Conservation (phyloP, 2,113 vertebrate species). For the Capreolus pygargus region DNA sequence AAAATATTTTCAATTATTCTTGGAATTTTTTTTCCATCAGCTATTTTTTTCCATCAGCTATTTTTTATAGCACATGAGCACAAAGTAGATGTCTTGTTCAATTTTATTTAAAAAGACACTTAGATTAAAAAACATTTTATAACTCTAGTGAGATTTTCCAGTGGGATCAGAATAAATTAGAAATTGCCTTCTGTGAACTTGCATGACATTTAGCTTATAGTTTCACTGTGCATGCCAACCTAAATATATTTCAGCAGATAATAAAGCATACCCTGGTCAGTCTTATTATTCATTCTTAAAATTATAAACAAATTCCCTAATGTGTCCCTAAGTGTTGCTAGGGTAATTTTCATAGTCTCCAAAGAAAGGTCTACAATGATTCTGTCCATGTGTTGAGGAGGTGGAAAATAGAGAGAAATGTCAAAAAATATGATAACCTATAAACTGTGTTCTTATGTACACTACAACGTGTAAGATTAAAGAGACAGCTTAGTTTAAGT, state of each 20-base stretch:
- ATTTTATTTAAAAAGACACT: slow-evolving; percentile 21
- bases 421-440: slow-evolving; percentile 6
- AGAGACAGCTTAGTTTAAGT: not conserved
- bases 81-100: not conserved
- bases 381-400: not conserved
- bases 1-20: not conserved
- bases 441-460: not conserved
- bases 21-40: not conserved
- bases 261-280: slow-evolving; percentile 37
- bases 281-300: slow-evolving; percentile 50
- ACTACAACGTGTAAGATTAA: not conserved
- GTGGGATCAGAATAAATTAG: not conserved
- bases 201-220: not conserved
- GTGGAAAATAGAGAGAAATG: not conserved
- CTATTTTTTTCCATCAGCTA: not conserved
- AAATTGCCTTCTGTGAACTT: slow-evolving; percentile 28
- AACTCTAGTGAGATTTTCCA: slow-evolving; percentile 1
- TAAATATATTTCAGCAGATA: slow-evolving; percentile 53
- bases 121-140: not conserved
- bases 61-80: not conserved
- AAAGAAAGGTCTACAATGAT: not conserved
- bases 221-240: slow-evolving; percentile 48
- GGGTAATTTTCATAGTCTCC: not conserved
- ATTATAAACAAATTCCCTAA: slow-evolving; percentile 61
- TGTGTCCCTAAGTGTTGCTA: slow-evolving; percentile 35